phyloP scores from a whole-genome alignment of 2,888 invertebrate species.

The Leptinotarsa haldemani region DNA sequence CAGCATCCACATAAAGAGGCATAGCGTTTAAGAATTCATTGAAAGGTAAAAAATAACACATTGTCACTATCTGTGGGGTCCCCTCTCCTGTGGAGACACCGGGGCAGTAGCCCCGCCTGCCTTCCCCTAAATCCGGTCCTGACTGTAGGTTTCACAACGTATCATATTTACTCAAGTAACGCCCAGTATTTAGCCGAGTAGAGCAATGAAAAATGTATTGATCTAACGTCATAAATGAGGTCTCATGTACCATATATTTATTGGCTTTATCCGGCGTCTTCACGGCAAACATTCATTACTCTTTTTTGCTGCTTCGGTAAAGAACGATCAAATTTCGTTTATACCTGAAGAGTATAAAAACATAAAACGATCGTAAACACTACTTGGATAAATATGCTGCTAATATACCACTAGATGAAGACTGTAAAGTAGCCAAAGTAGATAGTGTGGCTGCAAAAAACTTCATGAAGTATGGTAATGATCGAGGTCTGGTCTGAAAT shows the following conservation, averaged over 20 bases:
- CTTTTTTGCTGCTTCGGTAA: neutral
- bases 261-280: neutral
- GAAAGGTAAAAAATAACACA: too few relatives aligned
- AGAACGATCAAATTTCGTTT: neutral
- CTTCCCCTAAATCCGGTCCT: too few relatives aligned
- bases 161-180: too few relatives aligned
- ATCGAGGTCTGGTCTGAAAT: neutral
- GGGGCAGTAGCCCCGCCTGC: too few relatives aligned
- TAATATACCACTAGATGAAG: neutral
- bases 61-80: too few relatives aligned
- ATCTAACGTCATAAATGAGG: neutral
- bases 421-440: too few relatives aligned
- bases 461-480: neutral
- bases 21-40: too few relatives aligned
- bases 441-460: neutral
- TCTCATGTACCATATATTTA: neutral
- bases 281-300: neutral
- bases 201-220: neutral
- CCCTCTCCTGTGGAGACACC: too few relatives aligned
- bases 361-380: neutral
- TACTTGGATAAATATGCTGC: neutral
- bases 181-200: too few relatives aligned
- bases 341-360: neutral
- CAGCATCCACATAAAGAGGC: too few relatives aligned
- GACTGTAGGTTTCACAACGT: too few relatives aligned